Evolutionary conservation across 2,888 invertebrate species (phyloP).

Genomic region (Blastobasis lacticolella): DNA sequence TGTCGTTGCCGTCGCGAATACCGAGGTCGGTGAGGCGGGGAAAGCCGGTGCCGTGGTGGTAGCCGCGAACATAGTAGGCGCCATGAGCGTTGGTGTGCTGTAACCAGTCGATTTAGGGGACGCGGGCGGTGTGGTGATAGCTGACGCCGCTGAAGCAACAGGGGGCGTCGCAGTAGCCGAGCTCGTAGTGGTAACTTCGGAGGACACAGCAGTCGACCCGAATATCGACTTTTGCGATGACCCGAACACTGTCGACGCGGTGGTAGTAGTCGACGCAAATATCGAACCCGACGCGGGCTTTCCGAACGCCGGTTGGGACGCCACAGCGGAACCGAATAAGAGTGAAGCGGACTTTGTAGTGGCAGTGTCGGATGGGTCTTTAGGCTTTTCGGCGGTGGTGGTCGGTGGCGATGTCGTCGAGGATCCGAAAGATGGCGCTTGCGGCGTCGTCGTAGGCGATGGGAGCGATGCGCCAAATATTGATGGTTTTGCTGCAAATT

Average conservation of each 20-base stretch:
- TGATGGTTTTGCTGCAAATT: slow-evolving; percentile 29
- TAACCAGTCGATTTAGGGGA: slow-evolving; percentile 23
- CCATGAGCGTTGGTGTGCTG: slow-evolving; percentile 23
- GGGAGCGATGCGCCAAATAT: slow-evolving; percentile 14
- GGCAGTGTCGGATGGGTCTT: slow-evolving; percentile 15
- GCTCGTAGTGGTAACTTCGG: slow-evolving; percentile 11
- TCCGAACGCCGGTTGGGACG: slow-evolving; percentile 17
- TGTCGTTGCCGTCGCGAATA: slow-evolving; percentile 14
- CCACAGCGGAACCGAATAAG: slow-evolving; percentile 36
- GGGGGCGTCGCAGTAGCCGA: slow-evolving; percentile 10
- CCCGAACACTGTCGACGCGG: slow-evolving; percentile 16
- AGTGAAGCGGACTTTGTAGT: slow-evolving; percentile 24
- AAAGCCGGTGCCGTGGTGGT: slow-evolving; percentile 12
- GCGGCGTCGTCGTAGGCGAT: slow-evolving; percentile 4
- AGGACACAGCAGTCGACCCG: slow-evolving; percentile 16
- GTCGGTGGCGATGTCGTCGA: slow-evolving; percentile 5
- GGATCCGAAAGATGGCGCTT: slow-evolving; percentile 6
- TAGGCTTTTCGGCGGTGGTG: slow-evolving; percentile 15
- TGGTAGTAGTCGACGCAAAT: slow-evolving; percentile 20
- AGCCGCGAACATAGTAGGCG: slow-evolving; percentile 24
- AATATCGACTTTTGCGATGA: slow-evolving; percentile 24
- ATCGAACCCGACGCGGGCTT: slow-evolving; percentile 19
- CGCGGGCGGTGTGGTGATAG: slow-evolving; percentile 21
- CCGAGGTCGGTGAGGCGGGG: slow-evolving; percentile 11
- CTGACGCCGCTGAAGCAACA: slow-evolving; percentile 4